Conservation (phyloP, 2,113 vertebrate species). For the Cryptoleucopteryx plumbea region DNA sequence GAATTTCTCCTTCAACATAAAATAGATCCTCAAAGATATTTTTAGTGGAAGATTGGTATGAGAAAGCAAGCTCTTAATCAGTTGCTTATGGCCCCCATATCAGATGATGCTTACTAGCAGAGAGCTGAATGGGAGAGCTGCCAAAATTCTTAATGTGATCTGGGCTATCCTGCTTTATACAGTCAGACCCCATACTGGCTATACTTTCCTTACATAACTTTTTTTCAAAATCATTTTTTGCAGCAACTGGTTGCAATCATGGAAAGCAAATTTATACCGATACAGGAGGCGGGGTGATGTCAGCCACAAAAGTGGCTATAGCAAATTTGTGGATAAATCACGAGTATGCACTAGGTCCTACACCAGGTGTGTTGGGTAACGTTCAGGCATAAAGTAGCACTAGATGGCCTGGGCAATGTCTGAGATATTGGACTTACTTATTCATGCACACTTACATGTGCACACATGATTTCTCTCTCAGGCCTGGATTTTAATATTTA, state of each 20-base stretch:
- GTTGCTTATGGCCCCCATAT: background rate
- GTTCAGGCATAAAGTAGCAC: background rate
- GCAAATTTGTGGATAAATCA: background rate
- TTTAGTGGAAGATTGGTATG: background rate
- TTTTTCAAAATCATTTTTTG: accelerated
- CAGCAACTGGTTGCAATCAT: background rate
- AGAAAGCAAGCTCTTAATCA: background rate
- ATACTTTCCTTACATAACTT: background rate
- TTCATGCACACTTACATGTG: background rate
- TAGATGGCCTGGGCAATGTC: background rate
- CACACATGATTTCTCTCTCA: background rate
- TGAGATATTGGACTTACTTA: background rate
- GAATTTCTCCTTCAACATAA: background rate
- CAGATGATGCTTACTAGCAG: background rate
- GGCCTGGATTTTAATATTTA: background rate
- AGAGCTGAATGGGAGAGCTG: background rate
- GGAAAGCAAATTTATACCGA: background rate
- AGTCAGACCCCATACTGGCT: background rate
- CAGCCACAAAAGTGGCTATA: background rate
- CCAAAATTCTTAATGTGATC: background rate
- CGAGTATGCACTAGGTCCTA: accelerated
- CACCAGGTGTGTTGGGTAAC: background rate
- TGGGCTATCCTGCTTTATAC: background rate
- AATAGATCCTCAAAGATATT: background rate
- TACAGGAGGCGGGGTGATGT: background rate